Conservation (phyloP, 1,140 invertebrate genomes). For the Papilio machaon region DNA sequence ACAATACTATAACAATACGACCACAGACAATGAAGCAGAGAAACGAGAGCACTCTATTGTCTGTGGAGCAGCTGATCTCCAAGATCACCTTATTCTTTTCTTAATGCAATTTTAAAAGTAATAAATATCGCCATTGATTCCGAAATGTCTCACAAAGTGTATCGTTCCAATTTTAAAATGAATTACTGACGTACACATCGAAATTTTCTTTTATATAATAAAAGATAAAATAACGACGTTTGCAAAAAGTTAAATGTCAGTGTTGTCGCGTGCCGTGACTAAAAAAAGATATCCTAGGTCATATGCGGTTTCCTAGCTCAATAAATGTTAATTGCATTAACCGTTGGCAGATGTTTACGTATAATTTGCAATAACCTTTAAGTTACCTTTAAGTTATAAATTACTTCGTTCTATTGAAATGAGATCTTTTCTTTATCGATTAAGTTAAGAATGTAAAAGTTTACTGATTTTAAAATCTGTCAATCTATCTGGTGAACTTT, state of each 20-base stretch:
- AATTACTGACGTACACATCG: conserved; percentile 48
- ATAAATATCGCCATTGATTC: conserved; percentile 51
- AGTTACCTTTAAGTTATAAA: not conserved
- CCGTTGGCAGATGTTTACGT: not conserved
- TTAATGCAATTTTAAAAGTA: conserved; percentile 40
- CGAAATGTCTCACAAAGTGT: conserved; percentile 8
- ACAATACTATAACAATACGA: conserved; percentile 57
- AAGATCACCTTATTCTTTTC: conserved; percentile 46
- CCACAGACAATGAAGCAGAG: conserved; percentile 55
- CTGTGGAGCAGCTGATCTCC: conserved; percentile 58
- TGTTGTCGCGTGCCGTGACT: conserved; percentile 12
- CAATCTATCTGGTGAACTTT: no score
- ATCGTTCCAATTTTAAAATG: conserved; percentile 56
- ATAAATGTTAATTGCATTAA: conserved; percentile 13
- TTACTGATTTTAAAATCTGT: no score
- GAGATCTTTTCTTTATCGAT: no score
- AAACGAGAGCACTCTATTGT: conserved; percentile 63
- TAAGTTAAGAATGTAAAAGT: no score
- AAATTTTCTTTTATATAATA: not conserved
- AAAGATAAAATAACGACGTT: not conserved
- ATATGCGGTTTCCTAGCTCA: not conserved
- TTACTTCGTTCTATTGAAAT: no score
- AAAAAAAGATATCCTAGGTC: conserved; percentile 6
- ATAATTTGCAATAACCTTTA: not conserved
- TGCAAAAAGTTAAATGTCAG: conserved; percentile 9